Base-by-base conservation (phyloP, 1,140 invertebrate species). In the Calephelis nemesis region DNA sequence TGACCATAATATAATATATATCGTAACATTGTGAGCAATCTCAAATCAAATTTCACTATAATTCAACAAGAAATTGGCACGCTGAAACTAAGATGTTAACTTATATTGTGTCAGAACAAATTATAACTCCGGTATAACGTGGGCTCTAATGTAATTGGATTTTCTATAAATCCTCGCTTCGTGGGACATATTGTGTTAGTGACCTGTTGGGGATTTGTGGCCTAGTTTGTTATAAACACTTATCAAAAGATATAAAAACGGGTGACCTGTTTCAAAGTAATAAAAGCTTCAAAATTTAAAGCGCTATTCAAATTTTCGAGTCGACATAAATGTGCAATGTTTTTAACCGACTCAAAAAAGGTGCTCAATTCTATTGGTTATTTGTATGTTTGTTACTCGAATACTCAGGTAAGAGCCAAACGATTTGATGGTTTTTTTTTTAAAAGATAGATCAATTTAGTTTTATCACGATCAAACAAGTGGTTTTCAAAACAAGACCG, bases 111-210 rank as follows among this genome's bases (percentile, higher is more conserved):
- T 54, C 52, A 19, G 52, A 54, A 58, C 54, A 58, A 39, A 58
- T 58, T 58, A 58, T 58, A 58, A 58, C 54, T 58, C 54, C 39
- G 15, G 54, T 58, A 58, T 39, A 19, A 19, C 54, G 54, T 58
- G 54, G 39, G 54, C 30, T 13, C 52, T 60, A 60, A 60, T 60
- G 58, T 60, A 60, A 60, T 60, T 60, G 58, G 58, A 60, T 60
- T 60, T 39, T 60, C 30, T 60, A 60, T 60, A 40, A 60, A 60
- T 60, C 58, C 58, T 60, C 58, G 58, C 39, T 40, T 58, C 15
- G 54, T 58, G 54, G 30, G 30, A 58, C 54, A 39, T 39, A 58
- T 58, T 30, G 54, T 58, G 54, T 58, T 58, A 58, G 54, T 58
- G 54, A 58, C 54, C 54, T 60, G 58, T 60, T 60, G 11, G 54